Base-by-base conservation (phyloP, 1,140 invertebrate genomes). In the Anthonomus grandis region DNA sequence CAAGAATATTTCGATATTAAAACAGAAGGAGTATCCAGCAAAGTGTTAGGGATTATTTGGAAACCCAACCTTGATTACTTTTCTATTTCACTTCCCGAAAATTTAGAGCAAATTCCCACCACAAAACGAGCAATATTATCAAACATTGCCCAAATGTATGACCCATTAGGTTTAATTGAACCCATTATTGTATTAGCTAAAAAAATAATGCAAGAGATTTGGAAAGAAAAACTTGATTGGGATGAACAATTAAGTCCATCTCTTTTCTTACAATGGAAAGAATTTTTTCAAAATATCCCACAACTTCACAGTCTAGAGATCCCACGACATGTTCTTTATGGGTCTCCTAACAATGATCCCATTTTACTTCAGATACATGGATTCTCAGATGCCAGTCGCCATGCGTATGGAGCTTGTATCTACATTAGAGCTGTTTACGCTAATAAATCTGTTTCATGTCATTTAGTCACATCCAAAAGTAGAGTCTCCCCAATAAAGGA, bases 221-320 rank as follows among this genome's bases (percentile, higher is more conserved):
- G 65, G 64, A 41, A 57, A 51, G 27, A 27, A n/a, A 60, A 51
- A n/a, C 13, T 67, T 5, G 34, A 49, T 27, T 70, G 67, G 59
- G 65, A 69, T 56, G 70, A 71, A 54, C 68, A 70, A 18, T 62
- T 56, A 13, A 62, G 63, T 42, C 55, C 37, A 9, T 58, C 54
- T 18, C 66, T 59, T 38, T 31, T 31, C 6, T 60, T 48, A 10
- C 54, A 54, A 21, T 57, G 58, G 9, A 19, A 71, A 10, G n/a
- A 6, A 8, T 31, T 8, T 41, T 65, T n/a, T 59, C 37, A 59
- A 13, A 2, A 31, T n/a, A 31, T 31, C 6, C 6, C 6, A 31
- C 6, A 31, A 31, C 27, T 31, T 31, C 6, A n/a, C 27, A 8
- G 6, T 31, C n/a, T 31, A 31, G n/a, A 45, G 24, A 45, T 45